These are phyloP conservation scores for Megaceryle maxima DNA, from an alignment of 2,113 vertebrate species.

Conservation along the genomic window DNA sequence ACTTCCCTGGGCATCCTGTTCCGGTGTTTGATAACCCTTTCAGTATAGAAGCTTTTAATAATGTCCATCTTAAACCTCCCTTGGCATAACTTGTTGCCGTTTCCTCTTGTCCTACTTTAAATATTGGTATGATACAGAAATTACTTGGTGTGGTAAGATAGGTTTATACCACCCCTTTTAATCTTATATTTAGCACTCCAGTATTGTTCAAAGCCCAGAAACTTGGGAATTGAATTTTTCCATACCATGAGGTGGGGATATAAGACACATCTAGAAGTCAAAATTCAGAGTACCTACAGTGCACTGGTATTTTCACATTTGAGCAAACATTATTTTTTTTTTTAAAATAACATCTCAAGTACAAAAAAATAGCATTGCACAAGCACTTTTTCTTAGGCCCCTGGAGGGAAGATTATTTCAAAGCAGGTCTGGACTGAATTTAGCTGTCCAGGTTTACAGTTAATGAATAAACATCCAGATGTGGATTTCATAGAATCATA, in stretches of 20 bases:
- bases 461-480: neutral
- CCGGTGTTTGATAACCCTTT: too few species aligned
- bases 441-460: neutral
- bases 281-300: neutral
- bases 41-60: too few species aligned
- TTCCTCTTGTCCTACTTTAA: neutral
- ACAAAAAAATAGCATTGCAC: neutral
- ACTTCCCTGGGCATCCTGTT: too few species aligned
- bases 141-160: neutral
- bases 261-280: neutral
- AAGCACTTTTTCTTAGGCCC: neutral
- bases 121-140: neutral
- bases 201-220: neutral
- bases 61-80: too few species aligned
- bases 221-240: neutral
- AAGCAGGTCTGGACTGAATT: neutral
- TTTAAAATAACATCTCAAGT: neutral
- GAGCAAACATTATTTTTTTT: neutral
- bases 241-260: neutral
- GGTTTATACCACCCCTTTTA: neutral
- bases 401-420: neutral
- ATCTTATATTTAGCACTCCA: neutral
- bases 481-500: neutral
- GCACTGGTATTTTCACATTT: neutral
- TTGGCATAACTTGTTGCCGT: too few species aligned